These are phyloP conservation scores for Dione juno DNA, from an alignment of 2,888 invertebrate genomes.

Conservation along the genomic window DNA sequence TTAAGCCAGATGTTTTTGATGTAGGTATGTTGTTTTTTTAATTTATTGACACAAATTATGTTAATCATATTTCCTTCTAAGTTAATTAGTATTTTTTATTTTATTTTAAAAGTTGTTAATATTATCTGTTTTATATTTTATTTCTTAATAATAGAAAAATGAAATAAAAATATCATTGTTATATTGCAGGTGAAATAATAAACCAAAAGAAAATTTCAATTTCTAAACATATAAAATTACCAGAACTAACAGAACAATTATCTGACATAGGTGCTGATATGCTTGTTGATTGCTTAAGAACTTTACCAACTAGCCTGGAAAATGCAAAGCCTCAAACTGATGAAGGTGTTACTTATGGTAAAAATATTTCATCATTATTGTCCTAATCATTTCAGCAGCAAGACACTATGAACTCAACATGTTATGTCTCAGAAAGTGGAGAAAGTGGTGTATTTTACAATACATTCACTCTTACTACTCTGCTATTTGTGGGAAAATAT, in stretches of 20 bases:
- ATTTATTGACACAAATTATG: neutral
- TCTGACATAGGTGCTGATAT: conserved; percentile 87
- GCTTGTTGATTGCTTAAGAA: conserved; percentile 84
- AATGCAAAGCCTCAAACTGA: conserved; percentile 85
- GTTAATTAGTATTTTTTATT: neutral
- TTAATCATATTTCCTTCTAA: neutral
- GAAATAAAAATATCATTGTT: neutral
- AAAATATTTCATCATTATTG: conserved; percentile 32
- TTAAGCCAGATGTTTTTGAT: conserved; percentile 92
- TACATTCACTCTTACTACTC: too few species aligned
- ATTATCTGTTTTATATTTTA: too few species aligned
- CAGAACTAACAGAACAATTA: conserved; percentile 85
- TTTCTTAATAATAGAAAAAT: too few species aligned
- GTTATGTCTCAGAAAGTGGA: too few species aligned
- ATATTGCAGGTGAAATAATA: conserved; percentile 82
- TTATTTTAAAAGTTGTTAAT: too few species aligned
- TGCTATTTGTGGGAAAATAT: too few species aligned
- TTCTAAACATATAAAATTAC: conserved; percentile 83
- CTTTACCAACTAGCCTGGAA: conserved; percentile 84
- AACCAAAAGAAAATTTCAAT: conserved; percentile 83
- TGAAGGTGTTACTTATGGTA: conserved; percentile 88
- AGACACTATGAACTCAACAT: too few species aligned
- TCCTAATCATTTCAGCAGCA: too few species aligned
- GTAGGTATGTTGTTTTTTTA: conserved; percentile 80
- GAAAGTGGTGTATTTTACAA: too few species aligned